These are phyloP conservation scores for Protophormia terraenovae DNA, from an alignment of 2,888 invertebrate species.

Conservation along the genomic window DNA sequence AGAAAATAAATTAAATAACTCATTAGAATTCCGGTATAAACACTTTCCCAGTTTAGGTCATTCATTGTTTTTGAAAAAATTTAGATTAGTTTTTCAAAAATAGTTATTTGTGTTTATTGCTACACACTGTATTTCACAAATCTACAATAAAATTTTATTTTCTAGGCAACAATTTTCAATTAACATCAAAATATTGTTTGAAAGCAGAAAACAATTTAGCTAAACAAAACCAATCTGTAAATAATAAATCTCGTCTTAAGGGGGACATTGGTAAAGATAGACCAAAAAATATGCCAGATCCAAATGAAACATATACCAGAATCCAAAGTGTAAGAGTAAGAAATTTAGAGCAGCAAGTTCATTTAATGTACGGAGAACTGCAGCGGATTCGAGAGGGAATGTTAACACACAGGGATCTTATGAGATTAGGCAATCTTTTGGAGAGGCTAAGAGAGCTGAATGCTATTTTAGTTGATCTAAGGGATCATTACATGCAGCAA, in stretches of 20 bases:
- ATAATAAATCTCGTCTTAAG: not conserved
- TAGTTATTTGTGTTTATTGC: no score
- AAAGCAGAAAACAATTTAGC: not conserved
- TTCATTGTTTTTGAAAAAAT: no score
- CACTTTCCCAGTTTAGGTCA: no score
- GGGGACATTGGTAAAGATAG: not conserved
- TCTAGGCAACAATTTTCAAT: no score
- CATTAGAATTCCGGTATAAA: no score
- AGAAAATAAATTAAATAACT: no score
- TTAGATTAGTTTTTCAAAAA: no score
- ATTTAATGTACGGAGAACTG: conserved; percentile 53
- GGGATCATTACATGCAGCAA: conserved; percentile 8
- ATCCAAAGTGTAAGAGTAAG: conserved; percentile 48
- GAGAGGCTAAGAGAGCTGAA: conserved; percentile 58
- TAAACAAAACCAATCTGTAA: not conserved
- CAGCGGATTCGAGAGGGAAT: conserved; percentile 46
- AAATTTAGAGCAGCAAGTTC: conserved; percentile 63
- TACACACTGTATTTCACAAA: no score
- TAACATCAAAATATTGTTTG: no score
- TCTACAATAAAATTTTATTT: no score
- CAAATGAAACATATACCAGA: conserved; percentile 8
- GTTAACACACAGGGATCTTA: conserved; percentile 50
- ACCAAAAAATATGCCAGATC: conserved; percentile 29
- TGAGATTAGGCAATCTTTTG: conserved; percentile 41
- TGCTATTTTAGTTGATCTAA: conserved; percentile 50